Evolutionary conservation across 1,140 invertebrate genomes (phyloP).

Genomic region (Euwallacea similis): DNA sequence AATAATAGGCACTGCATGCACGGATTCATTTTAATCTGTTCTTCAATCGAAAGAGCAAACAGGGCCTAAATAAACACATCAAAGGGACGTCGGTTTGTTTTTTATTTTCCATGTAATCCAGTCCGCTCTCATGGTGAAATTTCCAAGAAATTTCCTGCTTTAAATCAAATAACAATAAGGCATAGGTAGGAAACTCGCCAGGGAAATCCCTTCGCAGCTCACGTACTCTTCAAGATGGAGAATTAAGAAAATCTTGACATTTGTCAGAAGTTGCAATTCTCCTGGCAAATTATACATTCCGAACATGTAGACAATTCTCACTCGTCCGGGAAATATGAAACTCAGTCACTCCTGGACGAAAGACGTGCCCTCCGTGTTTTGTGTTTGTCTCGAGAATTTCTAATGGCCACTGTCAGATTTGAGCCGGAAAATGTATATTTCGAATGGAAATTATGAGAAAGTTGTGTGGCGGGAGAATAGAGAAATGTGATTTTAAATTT

Average conservation of each 20-base stretch:
- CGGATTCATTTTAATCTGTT: slow-evolving; percentile 23
- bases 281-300: slow-evolving; percentile 37
- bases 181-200: slow-evolving; percentile 16
- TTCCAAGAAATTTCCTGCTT: neutral
- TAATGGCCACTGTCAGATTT: slow-evolving; percentile 1
- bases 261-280: slow-evolving; percentile 40
- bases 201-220: slow-evolving; percentile 32
- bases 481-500: too few relatives aligned
- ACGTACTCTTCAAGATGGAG: slow-evolving; percentile 37
- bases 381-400: slow-evolving; percentile 23
- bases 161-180: slow-evolving; percentile 2
- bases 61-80: slow-evolving; percentile 17
- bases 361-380: slow-evolving; percentile 15
- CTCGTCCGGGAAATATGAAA: slow-evolving; percentile 39
- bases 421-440: too few relatives aligned
- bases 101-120: neutral
- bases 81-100: neutral
- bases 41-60: slow-evolving; percentile 23
- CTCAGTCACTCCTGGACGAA: slow-evolving; percentile 25
- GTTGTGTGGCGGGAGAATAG: too few relatives aligned
- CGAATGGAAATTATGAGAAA: too few relatives aligned
- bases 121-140: neutral
- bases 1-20: slow-evolving; percentile 19
- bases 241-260: slow-evolving; percentile 41
- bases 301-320: slow-evolving; percentile 35